Conservation (phyloP, 2,888 invertebrate genomes). For the Mystacides longicornis region DNA sequence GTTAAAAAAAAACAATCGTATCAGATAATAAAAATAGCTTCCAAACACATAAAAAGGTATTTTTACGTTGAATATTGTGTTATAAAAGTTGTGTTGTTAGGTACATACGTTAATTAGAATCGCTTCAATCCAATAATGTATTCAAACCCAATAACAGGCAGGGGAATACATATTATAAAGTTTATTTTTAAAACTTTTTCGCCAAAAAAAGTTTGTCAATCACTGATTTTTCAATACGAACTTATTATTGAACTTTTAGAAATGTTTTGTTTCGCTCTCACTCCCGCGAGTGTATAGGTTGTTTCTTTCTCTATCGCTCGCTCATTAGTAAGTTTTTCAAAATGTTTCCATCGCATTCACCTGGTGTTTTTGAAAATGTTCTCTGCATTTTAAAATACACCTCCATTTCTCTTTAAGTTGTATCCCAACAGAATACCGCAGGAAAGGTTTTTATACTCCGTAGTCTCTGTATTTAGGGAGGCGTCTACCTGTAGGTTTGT, state of each 20-base stretch:
- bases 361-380: neutral
- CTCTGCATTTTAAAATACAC: too few relatives aligned
- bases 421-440: neutral
- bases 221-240: neutral
- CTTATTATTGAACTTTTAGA: neutral
- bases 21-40: too few relatives aligned
- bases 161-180: neutral
- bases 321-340: conserved; percentile 1
- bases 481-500: neutral
- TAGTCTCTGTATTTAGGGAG: neutral
- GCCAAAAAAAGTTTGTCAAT: conserved; percentile 1
- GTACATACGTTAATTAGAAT: neutral
- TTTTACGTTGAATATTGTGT: neutral
- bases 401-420: neutral
- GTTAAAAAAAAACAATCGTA: too few relatives aligned
- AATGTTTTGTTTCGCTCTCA: neutral
- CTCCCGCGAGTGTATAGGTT: neutral
- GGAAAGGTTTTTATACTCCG: neutral
- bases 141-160: neutral
- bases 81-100: neutral
- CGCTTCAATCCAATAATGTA: neutral
- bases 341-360: neutral
- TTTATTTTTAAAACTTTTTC: conserved; percentile 1
- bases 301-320: neutral
- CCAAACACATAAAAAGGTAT: too few relatives aligned